phyloP scores from a whole-genome alignment of 2,113 vertebrate species.

The Gorsachius goisagi region DNA sequence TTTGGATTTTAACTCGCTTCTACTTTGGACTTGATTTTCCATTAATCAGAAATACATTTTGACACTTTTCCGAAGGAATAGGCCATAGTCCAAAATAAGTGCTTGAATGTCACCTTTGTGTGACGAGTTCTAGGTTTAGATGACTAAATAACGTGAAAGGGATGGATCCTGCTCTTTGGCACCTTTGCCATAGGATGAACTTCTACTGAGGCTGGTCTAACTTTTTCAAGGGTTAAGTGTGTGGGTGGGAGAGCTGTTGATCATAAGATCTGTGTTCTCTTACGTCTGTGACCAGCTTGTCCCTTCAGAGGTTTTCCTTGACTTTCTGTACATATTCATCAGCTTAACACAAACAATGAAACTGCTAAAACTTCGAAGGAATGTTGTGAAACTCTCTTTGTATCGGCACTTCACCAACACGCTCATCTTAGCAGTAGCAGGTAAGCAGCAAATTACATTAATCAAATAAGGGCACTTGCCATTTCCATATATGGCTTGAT shows the following conservation, averaged over 20 bases:
- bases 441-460: slow-evolving; percentile 72
- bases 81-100: neutral
- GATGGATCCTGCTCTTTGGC: neutral
- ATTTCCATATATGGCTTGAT: neutral
- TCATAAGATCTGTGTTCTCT: neutral
- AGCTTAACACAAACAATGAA: slow-evolving; percentile 95
- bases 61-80: neutral
- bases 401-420: slow-evolving; percentile 97
- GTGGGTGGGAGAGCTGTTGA: neutral
- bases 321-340: slow-evolving; percentile 91
- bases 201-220: neutral
- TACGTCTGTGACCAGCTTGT: neutral
- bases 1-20: neutral
- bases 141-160: neutral
- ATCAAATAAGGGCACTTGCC: neutral
- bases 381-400: slow-evolving; percentile 92
- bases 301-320: slow-evolving; percentile 78
- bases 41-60: neutral
- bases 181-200: neutral
- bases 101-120: neutral
- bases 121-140: neutral
- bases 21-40: neutral
- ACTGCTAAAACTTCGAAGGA: slow-evolving; percentile 90
- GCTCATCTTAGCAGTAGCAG: slow-evolving; percentile 91
- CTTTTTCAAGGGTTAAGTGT: neutral